Evolutionary conservation across 2,113 vertebrate genomes (phyloP), one percentile per base, ranked within the genome.

Genomic region (Azemiops feae): DNA sequence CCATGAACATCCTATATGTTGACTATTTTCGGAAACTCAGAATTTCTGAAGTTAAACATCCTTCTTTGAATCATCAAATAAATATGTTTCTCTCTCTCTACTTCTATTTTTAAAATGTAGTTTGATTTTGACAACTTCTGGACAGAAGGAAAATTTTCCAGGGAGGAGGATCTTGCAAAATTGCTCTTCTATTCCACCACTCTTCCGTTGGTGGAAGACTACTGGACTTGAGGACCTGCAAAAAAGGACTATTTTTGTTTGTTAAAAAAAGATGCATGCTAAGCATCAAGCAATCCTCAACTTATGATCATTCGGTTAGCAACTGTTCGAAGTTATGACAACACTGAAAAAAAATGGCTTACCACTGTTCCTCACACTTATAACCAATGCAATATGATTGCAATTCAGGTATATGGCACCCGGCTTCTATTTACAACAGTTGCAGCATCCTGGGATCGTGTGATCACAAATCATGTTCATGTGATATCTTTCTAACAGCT

Each of bases 1-100:
- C 85, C 91, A 96, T 97, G 96, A 97, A 92, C 97, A 97, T 97
- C 94, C 97, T 95, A 97, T 96, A 87, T 0, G 6, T 85, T 93
- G 94, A 95, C 95, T 93, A 95, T 89, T 96, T 94, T 87, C 90
- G 60, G 91, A 96, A 91, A 89, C 92, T 92, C 23, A 22, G 89
- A 86, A 96, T 96, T 93, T 96, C 90, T 94, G 95, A 90, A 95
- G 52, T 92, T 91, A 57, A 88, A 88, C 55, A n/a, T n/a, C 30
- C 9, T 88, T 34, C 47, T 18, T 87, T 50, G 27, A 87, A 87
- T 30, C 45, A 87, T 95, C 81, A 91, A 95, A 89, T 89, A 93
- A 95, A 94, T 92, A 95, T 93, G 20, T 50, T 50, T 50, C 94
- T 97, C 95, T 95, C 95, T 94, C 92, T 12, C 89, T 30, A 94